Percentiles rank a stretch among this genome's conserved stretches.
Evolutionary conservation across 2,797 vertebrate species (phyloP).

Genomic region (Gorsachius magnificus): DNA sequence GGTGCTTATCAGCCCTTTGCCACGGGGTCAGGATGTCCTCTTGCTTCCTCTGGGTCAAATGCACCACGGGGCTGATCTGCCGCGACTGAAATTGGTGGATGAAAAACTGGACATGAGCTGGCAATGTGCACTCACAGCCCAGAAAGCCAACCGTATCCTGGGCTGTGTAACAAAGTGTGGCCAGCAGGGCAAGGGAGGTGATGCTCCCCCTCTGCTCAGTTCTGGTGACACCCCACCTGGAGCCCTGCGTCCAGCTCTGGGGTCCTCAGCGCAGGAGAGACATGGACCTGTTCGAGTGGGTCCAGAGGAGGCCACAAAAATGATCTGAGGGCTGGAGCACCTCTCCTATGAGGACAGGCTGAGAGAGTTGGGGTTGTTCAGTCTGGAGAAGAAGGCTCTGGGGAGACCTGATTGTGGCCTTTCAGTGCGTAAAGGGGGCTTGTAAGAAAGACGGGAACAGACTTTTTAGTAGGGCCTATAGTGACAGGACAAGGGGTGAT

Average conservation of each 20-base stretch:
- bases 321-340: rapidly evolving
- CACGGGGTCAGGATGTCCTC: neutral
- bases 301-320: neutral
- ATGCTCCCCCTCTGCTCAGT: neutral
- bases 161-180: rapidly evolving
- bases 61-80: neutral
- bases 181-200: neutral
- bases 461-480: neutral
- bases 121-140: rapidly evolving
- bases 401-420: neutral
- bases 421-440: neutral
- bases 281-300: neutral
- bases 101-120: rapidly evolving
- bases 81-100: neutral
- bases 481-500: neutral
- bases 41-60: neutral
- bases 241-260: neutral
- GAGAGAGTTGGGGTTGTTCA: neutral
- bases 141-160: rapidly evolving
- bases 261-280: neutral
- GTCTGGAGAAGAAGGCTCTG: neutral
- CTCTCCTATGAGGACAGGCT: neutral
- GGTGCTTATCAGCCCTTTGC: neutral
- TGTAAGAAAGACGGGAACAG: neutral
- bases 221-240: neutral